These are phyloP conservation scores for Drosophila austrosaltans DNA, from an alignment of 2,888 invertebrate species.

Conservation along the genomic window DNA sequence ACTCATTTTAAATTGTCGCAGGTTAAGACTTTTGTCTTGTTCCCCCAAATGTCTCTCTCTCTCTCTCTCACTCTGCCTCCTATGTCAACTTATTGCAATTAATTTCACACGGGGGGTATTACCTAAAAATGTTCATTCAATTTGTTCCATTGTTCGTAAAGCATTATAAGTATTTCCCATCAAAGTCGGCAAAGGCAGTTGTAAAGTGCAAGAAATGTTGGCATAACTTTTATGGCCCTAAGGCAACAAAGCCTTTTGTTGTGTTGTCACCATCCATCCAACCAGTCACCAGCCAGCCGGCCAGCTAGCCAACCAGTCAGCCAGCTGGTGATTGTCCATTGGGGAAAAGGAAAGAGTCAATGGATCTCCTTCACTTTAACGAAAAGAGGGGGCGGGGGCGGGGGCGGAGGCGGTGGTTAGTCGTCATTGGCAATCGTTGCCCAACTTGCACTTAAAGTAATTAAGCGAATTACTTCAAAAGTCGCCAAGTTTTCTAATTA, in stretches of 20 bases:
- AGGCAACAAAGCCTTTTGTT: constrained; percentile 58
- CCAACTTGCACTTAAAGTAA: constrained; percentile 73
- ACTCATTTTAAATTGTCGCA: background rate
- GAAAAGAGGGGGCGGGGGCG: constrained; percentile 7
- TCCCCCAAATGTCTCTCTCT: background rate
- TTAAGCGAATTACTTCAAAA: constrained; percentile 79
- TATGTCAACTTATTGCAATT: constrained; percentile 8
- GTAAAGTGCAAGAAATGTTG: constrained; percentile 28
- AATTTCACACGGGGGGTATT: constrained; percentile 14
- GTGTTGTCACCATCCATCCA: constrained; percentile 46
- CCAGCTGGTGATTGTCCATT: constrained; percentile 26
- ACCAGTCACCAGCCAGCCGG: constrained; percentile 39
- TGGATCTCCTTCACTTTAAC: constrained; percentile 16
- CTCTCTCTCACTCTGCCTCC: background rate
- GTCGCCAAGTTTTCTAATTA: constrained; percentile 80
- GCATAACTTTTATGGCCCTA: constrained; percentile 72
- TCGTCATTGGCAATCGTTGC: constrained; percentile 37
- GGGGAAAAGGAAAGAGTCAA: constrained; percentile 2
- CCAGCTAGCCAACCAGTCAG: constrained; percentile 28
- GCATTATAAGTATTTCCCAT: constrained; percentile 18
- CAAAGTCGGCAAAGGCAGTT: constrained; percentile 12
- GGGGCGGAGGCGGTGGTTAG: constrained; percentile 17
- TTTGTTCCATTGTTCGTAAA: constrained; percentile 13
- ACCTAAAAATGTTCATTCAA: constrained; percentile 8
- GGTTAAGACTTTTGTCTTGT: background rate